Conservation (phyloP, 2,888 invertebrate species). For the Coenonympha glycerion region DNA sequence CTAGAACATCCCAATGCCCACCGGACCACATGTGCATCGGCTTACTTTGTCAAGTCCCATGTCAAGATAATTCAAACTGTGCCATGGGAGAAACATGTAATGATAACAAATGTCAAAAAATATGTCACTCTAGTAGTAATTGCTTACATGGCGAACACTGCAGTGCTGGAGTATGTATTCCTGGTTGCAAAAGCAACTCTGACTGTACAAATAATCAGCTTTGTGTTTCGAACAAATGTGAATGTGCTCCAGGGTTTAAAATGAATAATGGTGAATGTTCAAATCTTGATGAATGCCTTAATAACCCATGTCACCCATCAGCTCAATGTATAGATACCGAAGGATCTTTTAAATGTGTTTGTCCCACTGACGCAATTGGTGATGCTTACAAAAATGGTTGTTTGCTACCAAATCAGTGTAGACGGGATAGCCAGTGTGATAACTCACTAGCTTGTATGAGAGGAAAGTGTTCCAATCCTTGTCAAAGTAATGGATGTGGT, state of each 20-base stretch:
- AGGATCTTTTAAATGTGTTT: conserved; percentile 87
- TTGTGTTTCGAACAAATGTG: conserved; percentile 84
- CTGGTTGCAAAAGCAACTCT: conserved; percentile 87
- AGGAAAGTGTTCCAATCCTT: conserved; percentile 89
- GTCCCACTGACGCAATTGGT: conserved; percentile 87
- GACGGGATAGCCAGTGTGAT: conserved; percentile 82
- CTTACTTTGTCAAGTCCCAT: conserved; percentile 86
- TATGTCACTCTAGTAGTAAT: conserved; percentile 92
- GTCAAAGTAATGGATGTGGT: conserved; percentile 83
- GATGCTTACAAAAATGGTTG: conserved; percentile 82
- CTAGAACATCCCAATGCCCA: conserved; percentile 82
- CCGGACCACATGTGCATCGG: conserved; percentile 85
- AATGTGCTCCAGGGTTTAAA: conserved; percentile 85
- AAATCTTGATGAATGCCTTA: conserved; percentile 89
- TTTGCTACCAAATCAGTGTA: conserved; percentile 84
- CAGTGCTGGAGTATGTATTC: conserved; percentile 85
- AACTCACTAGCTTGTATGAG: conserved; percentile 84
- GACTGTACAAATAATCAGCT: conserved; percentile 87
- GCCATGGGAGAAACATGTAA: conserved; percentile 90
- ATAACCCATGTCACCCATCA: conserved; percentile 85
- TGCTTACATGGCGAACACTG: conserved; percentile 94
- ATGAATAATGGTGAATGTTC: conserved; percentile 83
- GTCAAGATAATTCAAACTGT: conserved; percentile 82
- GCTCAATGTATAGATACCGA: conserved; percentile 86
- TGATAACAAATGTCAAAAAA: conserved; percentile 86